Evolutionary conservation across 2,888 invertebrate species (phyloP), one percentile per base, ranked within the genome.

Genomic region (Himalopsyche japonica): DNA sequence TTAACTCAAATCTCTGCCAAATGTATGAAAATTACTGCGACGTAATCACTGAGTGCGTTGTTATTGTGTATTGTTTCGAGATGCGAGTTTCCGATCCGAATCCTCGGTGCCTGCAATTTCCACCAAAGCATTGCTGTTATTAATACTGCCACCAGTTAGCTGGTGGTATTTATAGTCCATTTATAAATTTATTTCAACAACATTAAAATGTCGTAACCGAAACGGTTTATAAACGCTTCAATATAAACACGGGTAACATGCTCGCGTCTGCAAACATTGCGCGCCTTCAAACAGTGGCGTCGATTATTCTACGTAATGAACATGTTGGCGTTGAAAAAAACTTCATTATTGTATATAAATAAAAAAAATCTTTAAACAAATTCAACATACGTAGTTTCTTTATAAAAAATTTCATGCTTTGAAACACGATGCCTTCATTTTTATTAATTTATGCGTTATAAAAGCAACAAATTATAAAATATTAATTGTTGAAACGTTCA

Each of bases 151-250:
- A 81, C 77, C 78, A 78, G 57, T 76, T 79, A 70, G 70, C 83
- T 80, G 18, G 43, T 24, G 20, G 84, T 84, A 84, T 84, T 84
- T 84, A 84, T 84, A 84, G 84, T 81, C 81, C 84, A 84, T 84
- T 84, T 84, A 84, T 84, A 84, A 84, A 81, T 84, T 43, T 84
- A 84, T 81, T 84, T 84, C 84, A 84, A 84, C 84, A 81, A 70
- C 70, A 70, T 84, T 81, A 84, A 78, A 84, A 84, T 84, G 84
- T 81, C 84, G 84, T 84, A 84, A 84, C 81, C n/a, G 84, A 84
- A 84, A 57, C 84, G 79, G 57, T 84, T 84, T 84, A 84, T 84
- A 81, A 84, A 81, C 78, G 84, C 32, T 84, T 84, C 81, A 84
- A 84, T 78, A 78, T 84, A 84, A 84, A 84, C 84, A 84, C 20